A percentile compares a stretch with the other conserved stretches of the same genome.
Conservation (phyloP, 2,888 invertebrate genomes). For the Hymenopus coronatus region DNA sequence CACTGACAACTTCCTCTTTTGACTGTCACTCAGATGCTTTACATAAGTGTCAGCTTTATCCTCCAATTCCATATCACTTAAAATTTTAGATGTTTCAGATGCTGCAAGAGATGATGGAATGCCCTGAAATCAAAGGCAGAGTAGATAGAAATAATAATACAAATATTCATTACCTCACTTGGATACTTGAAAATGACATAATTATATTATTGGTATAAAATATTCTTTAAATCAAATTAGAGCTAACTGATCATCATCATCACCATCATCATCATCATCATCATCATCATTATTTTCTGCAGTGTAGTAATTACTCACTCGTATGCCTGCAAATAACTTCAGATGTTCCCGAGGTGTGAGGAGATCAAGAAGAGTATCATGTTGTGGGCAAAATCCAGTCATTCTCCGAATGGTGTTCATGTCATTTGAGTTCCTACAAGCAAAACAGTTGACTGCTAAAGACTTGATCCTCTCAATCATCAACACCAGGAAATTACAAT, state of each 20-base stretch:
- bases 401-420: constrained; percentile 75
- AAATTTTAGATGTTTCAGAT: constrained; percentile 62
- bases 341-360: constrained; percentile 78
- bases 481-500: not conserved
- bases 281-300: no score
- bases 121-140: no score
- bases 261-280: no score
- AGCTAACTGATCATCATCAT: no score
- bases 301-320: constrained; percentile 52
- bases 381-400: constrained; percentile 86
- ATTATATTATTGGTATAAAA: no score
- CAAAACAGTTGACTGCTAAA: not conserved
- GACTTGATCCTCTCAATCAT: no score
- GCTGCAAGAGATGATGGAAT: constrained; percentile 54
- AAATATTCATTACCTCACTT: constrained; percentile 45
- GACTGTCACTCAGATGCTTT: constrained; percentile 79
- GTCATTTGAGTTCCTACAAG: constrained; percentile 64
- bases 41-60: constrained; percentile 69
- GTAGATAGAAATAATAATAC: no score
- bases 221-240: no score
- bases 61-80: constrained; percentile 70
- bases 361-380: constrained; percentile 77
- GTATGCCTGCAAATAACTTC: constrained; percentile 76
- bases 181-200: no score
- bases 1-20: constrained; percentile 79